A percentile compares a stretch with the other conserved stretches of the same genome.
phyloP scores from a whole-genome alignment of 2,888 invertebrate genomes.

The Electrophaes corylata region DNA sequence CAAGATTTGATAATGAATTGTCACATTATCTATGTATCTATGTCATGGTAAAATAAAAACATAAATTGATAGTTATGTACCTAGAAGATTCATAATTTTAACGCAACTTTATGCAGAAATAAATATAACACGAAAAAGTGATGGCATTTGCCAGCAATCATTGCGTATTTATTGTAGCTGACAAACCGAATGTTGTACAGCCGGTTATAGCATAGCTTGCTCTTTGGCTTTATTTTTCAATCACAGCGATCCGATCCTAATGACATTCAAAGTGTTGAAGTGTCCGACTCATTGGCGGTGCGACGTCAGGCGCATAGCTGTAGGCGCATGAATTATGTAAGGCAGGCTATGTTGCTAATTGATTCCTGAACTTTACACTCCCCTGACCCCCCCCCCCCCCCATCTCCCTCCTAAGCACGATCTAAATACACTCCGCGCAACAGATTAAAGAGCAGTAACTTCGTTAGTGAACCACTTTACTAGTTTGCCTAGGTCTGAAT shows the following conservation, averaged over 20 bases:
- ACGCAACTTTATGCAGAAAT: no score
- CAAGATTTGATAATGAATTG: no score
- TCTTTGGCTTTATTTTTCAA: background rate
- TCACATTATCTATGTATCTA: no score
- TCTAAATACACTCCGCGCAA: slow-evolving; percentile 38
- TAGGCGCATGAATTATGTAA: slow-evolving; percentile 65
- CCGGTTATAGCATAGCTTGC: background rate
- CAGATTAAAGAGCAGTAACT: slow-evolving; percentile 36
- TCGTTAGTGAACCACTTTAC: slow-evolving; percentile 37
- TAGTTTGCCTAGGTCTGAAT: slow-evolving; percentile 31
- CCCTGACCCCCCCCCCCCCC: slow-evolving; percentile 44
- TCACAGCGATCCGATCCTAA: slow-evolving; percentile 4
- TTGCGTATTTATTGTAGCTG: no score
- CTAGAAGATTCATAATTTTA: no score
- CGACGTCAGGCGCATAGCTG: slow-evolving; percentile 29
- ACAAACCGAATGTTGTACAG: no score
- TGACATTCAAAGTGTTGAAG: slow-evolving; percentile 11
- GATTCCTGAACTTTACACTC: slow-evolving; percentile 60
- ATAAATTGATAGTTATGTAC: no score
- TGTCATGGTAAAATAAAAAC: no score
- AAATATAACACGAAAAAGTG: no score
- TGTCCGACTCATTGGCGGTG: slow-evolving; percentile 22
- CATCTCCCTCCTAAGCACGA: slow-evolving; percentile 33
- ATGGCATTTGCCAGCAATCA: no score
- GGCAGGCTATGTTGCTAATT: slow-evolving; percentile 58